A percentile compares a stretch with the other conserved stretches of the same genome.
Conservation (phyloP, 2,888 invertebrate species). For the Scaptomyza reducta region DNA sequence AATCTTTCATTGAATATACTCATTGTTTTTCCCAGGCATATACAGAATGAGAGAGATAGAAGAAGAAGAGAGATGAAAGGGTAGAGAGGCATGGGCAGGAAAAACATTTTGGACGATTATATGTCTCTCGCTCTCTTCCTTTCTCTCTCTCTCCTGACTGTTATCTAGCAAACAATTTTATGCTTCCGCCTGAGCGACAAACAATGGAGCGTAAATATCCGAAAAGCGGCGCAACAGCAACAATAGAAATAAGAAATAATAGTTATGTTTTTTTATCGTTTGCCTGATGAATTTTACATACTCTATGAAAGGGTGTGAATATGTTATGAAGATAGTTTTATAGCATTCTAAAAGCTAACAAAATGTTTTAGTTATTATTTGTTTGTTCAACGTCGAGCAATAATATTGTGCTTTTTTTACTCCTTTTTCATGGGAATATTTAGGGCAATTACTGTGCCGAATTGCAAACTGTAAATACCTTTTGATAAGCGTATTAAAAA, state of each 20-base stretch:
- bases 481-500: conserved; percentile 7
- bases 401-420: too few species aligned
- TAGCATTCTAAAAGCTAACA: neutral
- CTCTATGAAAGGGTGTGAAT: conserved; percentile 16
- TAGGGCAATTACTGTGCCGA: too few species aligned
- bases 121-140: conserved; percentile 56
- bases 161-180: conserved; percentile 79
- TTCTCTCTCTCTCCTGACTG: conserved; percentile 30
- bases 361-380: neutral
- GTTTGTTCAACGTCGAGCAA: neutral
- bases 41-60: neutral
- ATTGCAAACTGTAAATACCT: neutral
- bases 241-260: conserved; percentile 46
- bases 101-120: conserved; percentile 71
- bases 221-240: conserved; percentile 70
- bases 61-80: neutral
- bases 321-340: neutral
- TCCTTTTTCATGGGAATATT: too few species aligned
- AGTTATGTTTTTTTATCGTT: conserved; percentile 1
- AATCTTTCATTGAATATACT: conserved; percentile 64
- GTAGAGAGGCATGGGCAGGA: conserved; percentile 33
- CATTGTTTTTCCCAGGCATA: conserved; percentile 49
- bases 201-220: conserved; percentile 80
- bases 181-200: conserved; percentile 81
- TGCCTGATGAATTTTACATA: conserved; percentile 30